Evolutionary conservation across 2,797 vertebrate genomes (phyloP).

Genomic region (Arremon brunneinucha): DNA sequence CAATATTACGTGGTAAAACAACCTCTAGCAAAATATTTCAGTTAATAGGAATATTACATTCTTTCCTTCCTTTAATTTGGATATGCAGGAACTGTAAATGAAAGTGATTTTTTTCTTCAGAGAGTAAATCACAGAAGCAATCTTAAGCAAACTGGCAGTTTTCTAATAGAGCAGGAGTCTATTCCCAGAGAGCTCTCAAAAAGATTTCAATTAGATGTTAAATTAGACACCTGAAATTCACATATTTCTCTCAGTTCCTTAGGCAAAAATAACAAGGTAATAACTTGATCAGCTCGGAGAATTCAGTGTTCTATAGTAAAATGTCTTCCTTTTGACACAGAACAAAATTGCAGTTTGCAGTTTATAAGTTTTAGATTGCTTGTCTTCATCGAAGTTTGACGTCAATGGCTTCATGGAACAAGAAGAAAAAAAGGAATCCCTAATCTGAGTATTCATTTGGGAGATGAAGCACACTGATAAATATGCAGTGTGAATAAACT

Average conservation of each 20-base stretch:
- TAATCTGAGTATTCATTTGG: not conserved
- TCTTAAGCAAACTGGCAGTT: constrained; percentile 67
- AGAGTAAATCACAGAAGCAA: constrained; percentile 62
- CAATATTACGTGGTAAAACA: constrained; percentile 28
- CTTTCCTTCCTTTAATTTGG: constrained; percentile 62
- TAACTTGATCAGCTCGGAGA: constrained; percentile 68
- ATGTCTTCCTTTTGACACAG: constrained; percentile 62
- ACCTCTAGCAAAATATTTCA: constrained; percentile 47
- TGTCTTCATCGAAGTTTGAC: not conserved
- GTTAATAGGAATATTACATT: constrained; percentile 60
- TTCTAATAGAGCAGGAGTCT: constrained; percentile 60
- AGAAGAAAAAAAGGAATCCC: not conserved
- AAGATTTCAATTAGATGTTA: constrained; percentile 75
- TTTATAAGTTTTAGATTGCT: not conserved
- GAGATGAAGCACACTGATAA: not conserved
- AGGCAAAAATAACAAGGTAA: constrained; percentile 74
- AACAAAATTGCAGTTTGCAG: constrained; percentile 58
- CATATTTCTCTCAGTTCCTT: constrained; percentile 70
- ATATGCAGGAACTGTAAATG: constrained; percentile 40
- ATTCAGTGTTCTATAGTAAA: constrained; percentile 19
- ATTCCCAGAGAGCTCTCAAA: constrained; percentile 62
- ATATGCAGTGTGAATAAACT: constrained; percentile 1
- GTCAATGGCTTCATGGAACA: constrained; percentile 12
- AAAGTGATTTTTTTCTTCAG: constrained; percentile 56
- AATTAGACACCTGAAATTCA: constrained; percentile 74